Evolutionary conservation across 1,140 invertebrate species (phyloP).

Genomic region (Eumeta japonica): DNA sequence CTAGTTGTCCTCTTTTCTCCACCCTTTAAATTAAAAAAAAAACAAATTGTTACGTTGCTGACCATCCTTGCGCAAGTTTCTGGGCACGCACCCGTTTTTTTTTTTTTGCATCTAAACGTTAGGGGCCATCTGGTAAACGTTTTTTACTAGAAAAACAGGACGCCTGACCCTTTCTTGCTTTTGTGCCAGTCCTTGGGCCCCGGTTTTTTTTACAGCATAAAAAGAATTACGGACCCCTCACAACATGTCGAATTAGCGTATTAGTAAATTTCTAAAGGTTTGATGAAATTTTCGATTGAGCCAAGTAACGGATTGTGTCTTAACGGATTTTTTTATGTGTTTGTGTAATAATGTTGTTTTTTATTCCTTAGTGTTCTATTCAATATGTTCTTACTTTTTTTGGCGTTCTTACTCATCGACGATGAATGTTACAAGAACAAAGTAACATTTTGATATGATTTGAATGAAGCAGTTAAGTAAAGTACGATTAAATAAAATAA

Average conservation of each 20-base stretch:
- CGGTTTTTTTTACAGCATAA: constrained; percentile 34
- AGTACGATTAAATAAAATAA: too few species aligned
- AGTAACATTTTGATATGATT: too few species aligned
- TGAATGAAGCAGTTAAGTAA: too few species aligned
- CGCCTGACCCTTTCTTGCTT: constrained; percentile 56
- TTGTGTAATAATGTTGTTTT: too few species aligned
- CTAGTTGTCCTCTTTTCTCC: too few species aligned
- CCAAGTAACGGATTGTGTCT: constrained; percentile 46
- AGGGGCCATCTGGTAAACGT: constrained; percentile 47
- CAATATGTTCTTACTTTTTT: too few species aligned
- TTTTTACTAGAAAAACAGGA: constrained; percentile 42
- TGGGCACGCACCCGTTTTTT: constrained; percentile 49
- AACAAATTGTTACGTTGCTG: constrained; percentile 15
- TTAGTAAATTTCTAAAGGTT: constrained; percentile 50
- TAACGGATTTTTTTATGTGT: constrained; percentile 36
- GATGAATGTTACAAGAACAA: too few species aligned
- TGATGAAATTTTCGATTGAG: constrained; percentile 55
- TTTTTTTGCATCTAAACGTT: constrained; percentile 52
- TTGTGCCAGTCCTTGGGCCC: constrained; percentile 30
- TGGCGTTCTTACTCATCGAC: too few species aligned
- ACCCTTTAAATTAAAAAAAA: neutral
- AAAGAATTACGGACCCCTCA: constrained; percentile 31
- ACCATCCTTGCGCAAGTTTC: constrained; percentile 35
- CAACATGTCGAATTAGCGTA: constrained; percentile 56
- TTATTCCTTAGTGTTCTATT: too few species aligned